A percentile compares a stretch with the other conserved stretches of the same genome.
Evolutionary conservation across 2,888 invertebrate species (phyloP).

Genomic region (Apotomis capreana): DNA sequence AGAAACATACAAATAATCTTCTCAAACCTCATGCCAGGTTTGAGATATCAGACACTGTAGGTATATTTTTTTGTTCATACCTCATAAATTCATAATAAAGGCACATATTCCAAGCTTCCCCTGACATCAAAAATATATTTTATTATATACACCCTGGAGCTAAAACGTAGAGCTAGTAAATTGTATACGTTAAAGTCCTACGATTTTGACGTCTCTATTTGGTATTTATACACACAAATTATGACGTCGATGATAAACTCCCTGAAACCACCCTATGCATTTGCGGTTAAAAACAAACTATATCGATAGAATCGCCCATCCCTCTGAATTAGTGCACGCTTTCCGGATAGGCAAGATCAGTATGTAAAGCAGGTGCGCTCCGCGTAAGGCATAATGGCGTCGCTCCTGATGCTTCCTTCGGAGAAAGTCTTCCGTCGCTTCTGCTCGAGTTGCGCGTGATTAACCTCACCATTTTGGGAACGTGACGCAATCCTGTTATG

Average conservation of each 20-base stretch:
- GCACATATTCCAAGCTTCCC: background rate
- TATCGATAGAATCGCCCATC: constrained; percentile 64
- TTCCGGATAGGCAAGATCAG: constrained; percentile 69
- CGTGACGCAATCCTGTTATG: constrained; percentile 43
- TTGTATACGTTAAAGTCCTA: too few relatives aligned
- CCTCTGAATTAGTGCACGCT: constrained; percentile 74
- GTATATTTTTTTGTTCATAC: background rate
- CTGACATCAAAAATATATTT: background rate
- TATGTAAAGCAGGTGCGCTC: constrained; percentile 76
- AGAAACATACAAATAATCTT: too few relatives aligned
- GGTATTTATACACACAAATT: too few relatives aligned
- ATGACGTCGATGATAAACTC: too few relatives aligned
- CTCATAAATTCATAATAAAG: background rate
- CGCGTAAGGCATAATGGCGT: constrained; percentile 70
- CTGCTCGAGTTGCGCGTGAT: constrained; percentile 50
- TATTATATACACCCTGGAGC: background rate
- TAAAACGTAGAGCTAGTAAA: too few relatives aligned
- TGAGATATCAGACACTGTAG: too few relatives aligned
- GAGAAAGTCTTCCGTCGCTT: constrained; percentile 67
- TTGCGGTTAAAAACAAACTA: constrained; percentile 12
- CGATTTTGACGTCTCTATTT: too few relatives aligned
- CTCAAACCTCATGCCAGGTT: too few relatives aligned
- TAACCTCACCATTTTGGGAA: constrained; percentile 44
- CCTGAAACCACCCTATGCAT: too few relatives aligned
- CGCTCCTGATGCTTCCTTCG: constrained; percentile 64